Percentiles rank a stretch among this genome's conserved stretches.
These are phyloP conservation scores for Clarias platycephalus DNA, from an alignment of 2,797 vertebrate species.

Conservation along the genomic window DNA sequence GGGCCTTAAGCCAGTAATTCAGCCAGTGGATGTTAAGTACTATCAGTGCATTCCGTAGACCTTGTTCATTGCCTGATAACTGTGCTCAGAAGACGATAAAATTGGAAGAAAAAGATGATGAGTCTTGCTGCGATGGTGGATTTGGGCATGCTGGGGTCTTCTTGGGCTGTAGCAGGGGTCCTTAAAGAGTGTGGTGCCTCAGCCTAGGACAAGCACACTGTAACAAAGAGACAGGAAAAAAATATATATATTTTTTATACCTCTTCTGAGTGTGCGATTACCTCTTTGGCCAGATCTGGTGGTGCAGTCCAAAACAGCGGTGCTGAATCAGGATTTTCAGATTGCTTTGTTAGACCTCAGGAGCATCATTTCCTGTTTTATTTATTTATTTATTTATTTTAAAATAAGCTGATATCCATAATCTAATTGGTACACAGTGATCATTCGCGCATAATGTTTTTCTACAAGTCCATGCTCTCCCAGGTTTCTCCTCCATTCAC, in stretches of 20 bases:
- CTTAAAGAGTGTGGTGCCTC: neutral
- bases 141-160: neutral
- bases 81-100: neutral
- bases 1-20: conserved; percentile 40
- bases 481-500: neutral
- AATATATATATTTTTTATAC: neutral
- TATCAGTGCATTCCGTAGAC: conserved; percentile 20
- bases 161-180: neutral
- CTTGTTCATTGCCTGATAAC: conserved; percentile 5
- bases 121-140: neutral
- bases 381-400: neutral
- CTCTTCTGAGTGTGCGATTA: neutral
- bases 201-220: neutral
- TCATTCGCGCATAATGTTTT: neutral
- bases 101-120: neutral
- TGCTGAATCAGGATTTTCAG: neutral
- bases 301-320: neutral
- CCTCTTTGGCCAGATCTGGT: neutral
- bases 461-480: neutral
- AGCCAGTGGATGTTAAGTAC: conserved; percentile 30
- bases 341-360: neutral
- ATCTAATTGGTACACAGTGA: neutral
- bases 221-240: neutral
- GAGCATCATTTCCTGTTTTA: neutral
- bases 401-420: neutral